Percentiles rank a stretch among this genome's conserved stretches.
Evolutionary conservation across 2,888 invertebrate genomes (phyloP).

Genomic region (Trachelus iudaicus): DNA sequence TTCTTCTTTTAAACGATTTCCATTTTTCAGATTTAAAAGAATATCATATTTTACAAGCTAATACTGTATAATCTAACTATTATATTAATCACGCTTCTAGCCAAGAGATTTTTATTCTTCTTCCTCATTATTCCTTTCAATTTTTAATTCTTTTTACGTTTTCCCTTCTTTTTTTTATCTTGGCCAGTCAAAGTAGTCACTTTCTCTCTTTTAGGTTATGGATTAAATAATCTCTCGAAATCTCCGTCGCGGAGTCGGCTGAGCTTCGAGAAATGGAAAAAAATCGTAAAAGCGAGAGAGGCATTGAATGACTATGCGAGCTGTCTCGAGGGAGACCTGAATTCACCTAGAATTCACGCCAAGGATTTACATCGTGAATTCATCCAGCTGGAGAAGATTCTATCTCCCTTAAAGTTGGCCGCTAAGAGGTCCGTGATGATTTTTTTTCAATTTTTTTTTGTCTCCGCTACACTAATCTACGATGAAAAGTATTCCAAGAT

Average conservation of each 20-base stretch:
- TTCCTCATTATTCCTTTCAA: neutral
- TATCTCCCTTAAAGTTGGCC: neutral
- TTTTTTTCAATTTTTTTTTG: neutral
- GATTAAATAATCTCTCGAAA: neutral
- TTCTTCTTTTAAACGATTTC: neutral
- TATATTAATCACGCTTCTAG: neutral
- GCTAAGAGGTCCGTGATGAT: neutral
- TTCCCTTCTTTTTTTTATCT: neutral
- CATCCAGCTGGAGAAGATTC: neutral
- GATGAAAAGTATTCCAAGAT: neutral
- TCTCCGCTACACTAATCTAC: neutral
- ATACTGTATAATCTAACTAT: neutral
- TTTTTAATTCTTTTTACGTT: neutral
- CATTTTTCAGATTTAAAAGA: neutral
- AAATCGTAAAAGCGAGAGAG: neutral
- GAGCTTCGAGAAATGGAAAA: neutral
- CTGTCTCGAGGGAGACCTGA: neutral
- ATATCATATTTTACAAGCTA: too few relatives aligned
- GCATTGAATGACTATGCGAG: neutral
- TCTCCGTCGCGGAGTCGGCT: neutral
- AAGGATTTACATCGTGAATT: neutral
- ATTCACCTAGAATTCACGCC: neutral
- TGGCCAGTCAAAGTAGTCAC: neutral
- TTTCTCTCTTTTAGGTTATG: neutral
- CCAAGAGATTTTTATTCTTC: neutral